Evolutionary conservation across 2,888 invertebrate genomes (phyloP).

Genomic region (Melipona beecheii): DNA sequence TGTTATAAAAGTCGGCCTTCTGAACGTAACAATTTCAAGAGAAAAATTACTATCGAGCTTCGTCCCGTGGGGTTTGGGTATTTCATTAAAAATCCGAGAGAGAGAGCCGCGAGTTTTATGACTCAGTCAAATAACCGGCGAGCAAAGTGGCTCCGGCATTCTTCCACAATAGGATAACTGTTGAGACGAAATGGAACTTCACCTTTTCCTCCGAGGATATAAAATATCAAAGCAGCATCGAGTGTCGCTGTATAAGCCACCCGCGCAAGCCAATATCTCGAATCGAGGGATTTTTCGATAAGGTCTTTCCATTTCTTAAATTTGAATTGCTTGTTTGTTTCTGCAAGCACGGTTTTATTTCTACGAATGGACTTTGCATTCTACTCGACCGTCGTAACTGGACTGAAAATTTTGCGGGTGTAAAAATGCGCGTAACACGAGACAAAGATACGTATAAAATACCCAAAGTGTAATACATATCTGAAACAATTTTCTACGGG

Average conservation of each 20-base stretch:
- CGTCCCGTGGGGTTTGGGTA: slow-evolving; percentile 22
- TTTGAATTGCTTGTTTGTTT: neutral
- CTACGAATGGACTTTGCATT: neutral
- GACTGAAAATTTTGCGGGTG: too few relatives aligned
- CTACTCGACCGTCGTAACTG: too few relatives aligned
- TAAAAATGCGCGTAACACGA: too few relatives aligned
- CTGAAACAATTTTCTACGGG: too few relatives aligned
- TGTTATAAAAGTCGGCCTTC: too few relatives aligned
- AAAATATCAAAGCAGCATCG: slow-evolving; percentile 38
- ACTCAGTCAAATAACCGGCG: slow-evolving; percentile 20
- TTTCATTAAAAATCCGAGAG: slow-evolving; percentile 28
- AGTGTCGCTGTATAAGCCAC: neutral
- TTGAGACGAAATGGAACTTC: slow-evolving; percentile 18
- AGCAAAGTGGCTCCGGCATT: slow-evolving; percentile 4
- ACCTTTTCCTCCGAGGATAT: slow-evolving; percentile 37
- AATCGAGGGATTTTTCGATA: slow-evolving; percentile 19
- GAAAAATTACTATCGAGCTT: neutral
- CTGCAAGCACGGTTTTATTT: neutral
- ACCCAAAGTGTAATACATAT: too few relatives aligned
- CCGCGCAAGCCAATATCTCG: slow-evolving; percentile 15
- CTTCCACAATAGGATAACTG: slow-evolving; percentile 18
- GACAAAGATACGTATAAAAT: too few relatives aligned
- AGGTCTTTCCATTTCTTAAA: slow-evolving; percentile 11
- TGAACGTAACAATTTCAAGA: neutral
- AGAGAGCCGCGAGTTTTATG: slow-evolving; percentile 9